Conservation (phyloP, 2,888 invertebrate genomes). For the Mimas tiliae region DNA sequence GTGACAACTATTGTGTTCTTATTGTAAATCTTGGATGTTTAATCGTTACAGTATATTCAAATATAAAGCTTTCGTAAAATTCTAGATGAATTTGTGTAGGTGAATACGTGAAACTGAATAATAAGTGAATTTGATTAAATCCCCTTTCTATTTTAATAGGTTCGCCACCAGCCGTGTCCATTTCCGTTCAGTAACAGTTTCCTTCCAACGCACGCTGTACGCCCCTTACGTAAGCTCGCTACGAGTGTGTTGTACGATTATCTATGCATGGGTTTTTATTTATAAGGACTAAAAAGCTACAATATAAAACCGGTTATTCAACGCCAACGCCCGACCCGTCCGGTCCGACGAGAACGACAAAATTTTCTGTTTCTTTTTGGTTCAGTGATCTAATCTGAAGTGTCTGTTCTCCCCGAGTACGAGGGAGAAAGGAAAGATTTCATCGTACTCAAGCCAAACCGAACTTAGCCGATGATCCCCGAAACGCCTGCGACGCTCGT, state of each 20-base stretch:
- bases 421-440: slow-evolving; percentile 57
- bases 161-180: slow-evolving; percentile 56
- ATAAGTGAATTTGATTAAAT: slow-evolving; percentile 21
- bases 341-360: slow-evolving; percentile 64
- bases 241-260: slow-evolving; percentile 63
- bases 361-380: slow-evolving; percentile 77
- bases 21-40: neutral
- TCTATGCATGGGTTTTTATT: slow-evolving; percentile 76
- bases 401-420: slow-evolving; percentile 52
- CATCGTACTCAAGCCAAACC: slow-evolving; percentile 48
- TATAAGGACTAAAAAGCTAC: slow-evolving; percentile 71
- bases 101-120: neutral
- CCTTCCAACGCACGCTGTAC: slow-evolving; percentile 60
- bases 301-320: slow-evolving; percentile 70
- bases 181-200: slow-evolving; percentile 79
- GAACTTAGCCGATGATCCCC: slow-evolving; percentile 58
- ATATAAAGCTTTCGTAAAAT: neutral
- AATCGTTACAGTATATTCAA: neutral
- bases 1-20: neutral
- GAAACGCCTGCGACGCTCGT: slow-evolving; percentile 66
- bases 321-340: slow-evolving; percentile 50
- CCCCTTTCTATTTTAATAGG: slow-evolving; percentile 47
- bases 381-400: slow-evolving; percentile 77
- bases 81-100: too few species aligned
- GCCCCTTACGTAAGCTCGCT: slow-evolving; percentile 61